Base-by-base conservation (phyloP, 2,888 invertebrate species). In the Priocnemis perturbator region DNA sequence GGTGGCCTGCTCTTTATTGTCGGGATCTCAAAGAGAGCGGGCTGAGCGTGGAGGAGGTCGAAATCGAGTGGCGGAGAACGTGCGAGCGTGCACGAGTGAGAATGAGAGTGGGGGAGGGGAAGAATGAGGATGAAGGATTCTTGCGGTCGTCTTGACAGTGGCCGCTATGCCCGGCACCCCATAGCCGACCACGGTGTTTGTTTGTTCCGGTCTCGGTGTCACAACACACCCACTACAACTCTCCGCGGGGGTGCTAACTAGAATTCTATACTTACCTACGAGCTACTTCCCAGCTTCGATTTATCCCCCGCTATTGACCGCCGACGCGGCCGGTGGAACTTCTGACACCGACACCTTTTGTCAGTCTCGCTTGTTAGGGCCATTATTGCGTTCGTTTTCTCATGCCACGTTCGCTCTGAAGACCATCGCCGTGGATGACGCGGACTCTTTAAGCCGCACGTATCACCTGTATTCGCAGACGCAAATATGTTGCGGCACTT, bases 211-310 rank as follows among this genome's bases (percentile, higher is more conserved):
- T 80, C 78, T 77, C 70, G 73, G 78, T 85, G 86, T 87, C 85
- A 86, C 85, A 87, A 87, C 84, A 87, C 85, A 83, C 84, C 86
- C 82, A 84, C 86, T 85, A 83, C 78, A 79, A 74, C 70, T 76
- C 85, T 73, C 85, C 75, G 81, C 84, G 66, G 87, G 37, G 86
- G 83, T 83, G 83, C 83, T 84, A 83, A 86, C 81, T 84, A 83
- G 81, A 67, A 77, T 82, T 83, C 78, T 79, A 76, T 81, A 76
- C 71, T 81, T 78, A 76, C 75, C 77, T 69, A 68, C 56, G 64
- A 19, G 59, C 44, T 26, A 19, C 44, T 9, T 20, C 59, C 58
- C n/a, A 9, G 11, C 7, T 37, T 26, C 57, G 59, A 50, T 58
- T 20, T 47, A 30, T 30, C 5, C 53, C 53, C 56, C 55, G 53